Evolutionary conservation across 2,113 vertebrate species (phyloP), one percentile per base, ranked within the genome.

Genomic region (Alligator mississippiensis): DNA sequence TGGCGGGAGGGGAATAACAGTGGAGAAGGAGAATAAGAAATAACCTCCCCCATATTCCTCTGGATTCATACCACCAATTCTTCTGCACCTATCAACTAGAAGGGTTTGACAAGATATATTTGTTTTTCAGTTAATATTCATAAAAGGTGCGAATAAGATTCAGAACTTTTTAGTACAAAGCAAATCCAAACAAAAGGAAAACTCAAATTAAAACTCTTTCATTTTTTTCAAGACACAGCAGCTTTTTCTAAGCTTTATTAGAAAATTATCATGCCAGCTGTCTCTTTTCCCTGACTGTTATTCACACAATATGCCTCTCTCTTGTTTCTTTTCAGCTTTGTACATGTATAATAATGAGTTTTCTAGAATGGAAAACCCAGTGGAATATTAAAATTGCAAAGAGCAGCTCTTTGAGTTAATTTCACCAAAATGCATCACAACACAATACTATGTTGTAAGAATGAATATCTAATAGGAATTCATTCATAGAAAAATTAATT

Each of bases 301-400:
- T 98, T 97, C 95, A 97, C 97, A 98, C 98, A 98, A 98, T 98
- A 98, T 98, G 97, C 96, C 96, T 97, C 96, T 97, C 97, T 98
- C 98, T 98, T 98, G 97, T 97, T 98, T 98, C 97, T 98, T 97
- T 98, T 97, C 97, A 97, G 97, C 96, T 97, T 97, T 96, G 90
- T 98, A 97, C 97, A 98, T 98, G 98, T 98, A 98, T 98, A 97
- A 97, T 98, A 98, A 99, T 99, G 98, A 98, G 95, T 97, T 98
- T 98, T 98, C 97, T 97, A 97, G 97, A 98, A 98, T 94, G 94
- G 95, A 97, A 97, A 97, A 96, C 98, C 93, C 96, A 94, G 97
- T 88, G 97, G 98, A 99, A 98, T 98, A 98, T 98, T 98, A 97
- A 96, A 98, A 98, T 97, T 98, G 98, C 97, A 94, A 97, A 97